Evolutionary conservation across 2,797 vertebrate species (phyloP).

Genomic region (Arctocebus calabarensis): DNA sequence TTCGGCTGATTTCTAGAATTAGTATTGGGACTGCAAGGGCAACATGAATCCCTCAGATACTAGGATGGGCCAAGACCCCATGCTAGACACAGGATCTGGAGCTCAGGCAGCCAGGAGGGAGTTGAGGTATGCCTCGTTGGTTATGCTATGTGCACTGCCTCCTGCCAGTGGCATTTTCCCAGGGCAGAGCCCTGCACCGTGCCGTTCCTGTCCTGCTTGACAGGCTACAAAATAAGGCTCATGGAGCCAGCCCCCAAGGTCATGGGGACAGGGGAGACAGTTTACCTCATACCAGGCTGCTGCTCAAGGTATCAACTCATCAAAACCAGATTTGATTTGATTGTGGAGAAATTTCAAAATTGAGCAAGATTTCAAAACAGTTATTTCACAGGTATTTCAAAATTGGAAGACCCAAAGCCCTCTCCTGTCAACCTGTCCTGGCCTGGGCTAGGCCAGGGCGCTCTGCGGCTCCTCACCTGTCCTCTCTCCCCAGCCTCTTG

Average conservation of each 20-base stretch:
- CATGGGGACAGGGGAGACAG: background rate
- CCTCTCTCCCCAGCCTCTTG: background rate
- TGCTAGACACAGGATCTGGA: background rate
- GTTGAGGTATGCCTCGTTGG: background rate
- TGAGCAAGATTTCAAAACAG: constrained; percentile 70
- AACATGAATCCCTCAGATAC: rapidly evolving
- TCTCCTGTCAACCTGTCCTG: background rate
- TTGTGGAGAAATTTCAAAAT: constrained; percentile 72
- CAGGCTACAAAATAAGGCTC: background rate
- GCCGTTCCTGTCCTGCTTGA: background rate
- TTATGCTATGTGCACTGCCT: background rate
- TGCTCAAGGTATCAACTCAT: constrained; percentile 58
- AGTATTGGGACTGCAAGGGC: background rate
- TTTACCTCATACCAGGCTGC: constrained; percentile 39
- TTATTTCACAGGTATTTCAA: constrained; percentile 75
- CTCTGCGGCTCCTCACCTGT: background rate
- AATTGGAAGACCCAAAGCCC: constrained; percentile 44
- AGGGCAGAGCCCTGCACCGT: background rate
- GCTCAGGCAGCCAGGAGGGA: background rate
- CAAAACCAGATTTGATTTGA: constrained; percentile 67
- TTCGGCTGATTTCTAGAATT: background rate
- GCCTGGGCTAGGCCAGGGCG: background rate
- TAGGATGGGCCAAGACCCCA: background rate
- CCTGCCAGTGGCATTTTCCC: background rate
- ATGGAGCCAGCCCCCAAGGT: constrained; percentile 13